Base-by-base conservation (phyloP, 1,140 invertebrate species). In the Arctopsyche grandis region DNA sequence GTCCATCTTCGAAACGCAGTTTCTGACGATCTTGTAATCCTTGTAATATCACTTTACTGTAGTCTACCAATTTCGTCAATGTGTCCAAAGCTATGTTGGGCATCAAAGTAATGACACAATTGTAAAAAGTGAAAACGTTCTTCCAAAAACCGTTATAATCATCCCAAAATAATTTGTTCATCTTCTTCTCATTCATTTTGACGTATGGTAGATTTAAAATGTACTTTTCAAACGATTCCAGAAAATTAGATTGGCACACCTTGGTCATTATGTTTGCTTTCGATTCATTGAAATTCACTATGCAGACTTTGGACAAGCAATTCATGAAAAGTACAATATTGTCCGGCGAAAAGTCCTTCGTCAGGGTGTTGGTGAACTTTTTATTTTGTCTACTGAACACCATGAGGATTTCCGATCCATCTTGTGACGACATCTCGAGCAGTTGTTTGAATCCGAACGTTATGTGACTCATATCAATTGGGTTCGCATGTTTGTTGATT, bases 161-260 rank as follows among this genome's bases (percentile, higher is more conserved):
- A 29, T 74, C 22, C 71, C 71, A 74, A 22, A 56, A 74, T 9
- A 74, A 46, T 24, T 26, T 74, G 21, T 74, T 74, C 1, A 9
- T 3, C 22, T 22, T 3, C 29, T 74, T 74, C 5, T 56, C 46
- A 29, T 9, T 16, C 1, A 24, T 56, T 74, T 29, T 29, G 3
- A 56, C 16, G 52, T 24, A 56, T 5, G 71, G 71, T 22, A 74
- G 26, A 74, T 56, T 52, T 5, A 44, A 10, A 22, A 74, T 9
- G n/a, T 74, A 74, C 14, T 56, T 0, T 10, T 26, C 24, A 0
- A 74, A 46, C 9, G 21, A 7, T 26, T 14, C 7, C 7, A 46
- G 12, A 12, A 71, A 71, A 21, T 44, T 44, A 4, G 69, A 71
- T 46, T 71, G 14, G 22, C 14, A 71, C 21, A 48, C 46, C 44